Percentiles rank a stretch among this genome's conserved stretches.
Conservation (phyloP, 1,140 invertebrate species). For the Apis cerana region DNA sequence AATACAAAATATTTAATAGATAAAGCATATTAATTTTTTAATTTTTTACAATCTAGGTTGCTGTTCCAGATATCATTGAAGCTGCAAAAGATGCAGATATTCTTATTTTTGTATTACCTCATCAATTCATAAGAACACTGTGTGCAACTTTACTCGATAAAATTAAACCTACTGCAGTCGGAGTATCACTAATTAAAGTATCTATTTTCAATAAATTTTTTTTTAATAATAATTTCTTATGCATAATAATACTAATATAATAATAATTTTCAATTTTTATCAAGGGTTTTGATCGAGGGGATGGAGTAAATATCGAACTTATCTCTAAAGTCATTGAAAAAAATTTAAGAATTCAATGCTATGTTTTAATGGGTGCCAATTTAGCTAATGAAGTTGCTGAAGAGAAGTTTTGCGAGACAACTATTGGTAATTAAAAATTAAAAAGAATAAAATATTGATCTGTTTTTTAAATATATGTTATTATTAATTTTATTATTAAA, state of each 20-base stretch:
- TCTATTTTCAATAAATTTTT: background rate
- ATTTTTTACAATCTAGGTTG: conserved; percentile 81
- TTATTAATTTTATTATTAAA: too few relatives aligned
- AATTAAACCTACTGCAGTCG: conserved; percentile 87
- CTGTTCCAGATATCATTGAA: conserved; percentile 89
- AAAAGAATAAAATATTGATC: background rate
- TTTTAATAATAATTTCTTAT: background rate
- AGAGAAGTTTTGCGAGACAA: conserved; percentile 93
- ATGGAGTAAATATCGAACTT: conserved; percentile 86
- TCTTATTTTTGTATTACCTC: conserved; percentile 92
- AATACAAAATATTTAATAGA: background rate
- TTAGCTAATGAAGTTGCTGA: conserved; percentile 89
- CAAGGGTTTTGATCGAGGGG: conserved; percentile 86
- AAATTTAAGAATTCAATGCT: conserved; percentile 86
- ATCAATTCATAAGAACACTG: conserved; percentile 89
- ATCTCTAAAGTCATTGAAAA: conserved; percentile 89
- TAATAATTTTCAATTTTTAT: conserved; percentile 48
- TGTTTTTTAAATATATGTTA: too few relatives aligned
- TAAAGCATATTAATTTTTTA: background rate
- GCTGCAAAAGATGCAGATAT: conserved; percentile 89
- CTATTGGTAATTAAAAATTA: conserved; percentile 84
- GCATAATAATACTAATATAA: background rate
- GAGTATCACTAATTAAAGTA: conserved; percentile 91
- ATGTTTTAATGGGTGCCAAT: conserved; percentile 93
- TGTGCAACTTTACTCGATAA: conserved; percentile 86